Evolutionary conservation across 2,888 invertebrate species (phyloP).

Genomic region (Cerastis leucographa): DNA sequence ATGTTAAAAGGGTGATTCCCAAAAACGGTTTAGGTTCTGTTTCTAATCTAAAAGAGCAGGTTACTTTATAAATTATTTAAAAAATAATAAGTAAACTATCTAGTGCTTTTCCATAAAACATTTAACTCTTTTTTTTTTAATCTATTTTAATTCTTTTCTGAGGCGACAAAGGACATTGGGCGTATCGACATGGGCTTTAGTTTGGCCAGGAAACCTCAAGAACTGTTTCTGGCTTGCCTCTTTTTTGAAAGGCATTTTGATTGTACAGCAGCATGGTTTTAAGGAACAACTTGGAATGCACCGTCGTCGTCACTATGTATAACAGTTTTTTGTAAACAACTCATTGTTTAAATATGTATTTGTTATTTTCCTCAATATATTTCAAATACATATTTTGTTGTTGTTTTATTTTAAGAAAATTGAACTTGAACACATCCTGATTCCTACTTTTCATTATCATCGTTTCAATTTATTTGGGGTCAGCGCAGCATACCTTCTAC

Average conservation of each 20-base stretch:
- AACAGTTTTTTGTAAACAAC: not conserved
- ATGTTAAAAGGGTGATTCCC: not conserved
- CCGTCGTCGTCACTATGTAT: not conserved
- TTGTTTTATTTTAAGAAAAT: not conserved
- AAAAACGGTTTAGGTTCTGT: not conserved
- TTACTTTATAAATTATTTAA: too few relatives aligned
- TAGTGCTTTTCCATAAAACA: not conserved
- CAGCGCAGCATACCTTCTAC: too few relatives aligned
- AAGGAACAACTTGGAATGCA: not conserved
- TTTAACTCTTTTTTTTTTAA: not conserved
- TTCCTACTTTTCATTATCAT: not conserved
- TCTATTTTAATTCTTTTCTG: not conserved
- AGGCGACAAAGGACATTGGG: too few relatives aligned
- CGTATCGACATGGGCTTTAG: not conserved
- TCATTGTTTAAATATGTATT: not conserved
- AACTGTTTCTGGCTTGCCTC: too few relatives aligned
- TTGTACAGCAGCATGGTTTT: conserved; percentile 8
- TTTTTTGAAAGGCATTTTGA: not conserved
- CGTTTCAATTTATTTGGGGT: too few relatives aligned
- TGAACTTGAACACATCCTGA: not conserved
- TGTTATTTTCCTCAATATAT: conserved; percentile 23
- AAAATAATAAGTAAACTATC: not conserved
- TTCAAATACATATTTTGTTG: not conserved
- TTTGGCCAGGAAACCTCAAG: not conserved
- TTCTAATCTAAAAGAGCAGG: not conserved